Evolutionary conservation across 2,113 vertebrate genomes (phyloP), one percentile per base, ranked within the genome.

Genomic region (Misgurnus mizolepis): DNA sequence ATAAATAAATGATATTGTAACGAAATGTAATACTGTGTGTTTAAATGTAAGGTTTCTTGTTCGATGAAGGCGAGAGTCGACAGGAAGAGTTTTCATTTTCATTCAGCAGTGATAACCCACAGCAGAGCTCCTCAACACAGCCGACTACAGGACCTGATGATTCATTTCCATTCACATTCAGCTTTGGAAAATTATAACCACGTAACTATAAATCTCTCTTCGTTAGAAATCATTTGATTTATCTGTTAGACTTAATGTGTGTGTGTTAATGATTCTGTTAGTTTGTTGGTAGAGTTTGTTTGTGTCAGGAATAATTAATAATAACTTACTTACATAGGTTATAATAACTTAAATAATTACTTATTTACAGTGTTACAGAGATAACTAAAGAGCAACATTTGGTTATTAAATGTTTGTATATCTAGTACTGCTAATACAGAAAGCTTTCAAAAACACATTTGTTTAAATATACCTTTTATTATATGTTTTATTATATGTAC

Each of bases 131-230:
- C 27, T 22, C 62, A 18, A 55, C 84, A 45, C 84, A 82, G 69
- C 82, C 88, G n/a, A 78, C 84, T 7, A 60, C 12, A 43, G 71
- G n/a, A 18, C 9, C 60, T 27, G 69, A 1, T 10, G 86, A 90
- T 4, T 84, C 85, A 0, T 90, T 91, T 70, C 83, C 91, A n/a
- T 94, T 94, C 83, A 90, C 90, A 27, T 91, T 93, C 76, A 89
- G 87, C 81, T 92, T 92, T 78, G 90, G 71, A 72, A 79, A 84
- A 55, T 67, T 85, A 17, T 62, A 78, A 17, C 34, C 68, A 17
- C 27, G 14, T 4, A 41, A 18, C 22, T 5, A n/a, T 43, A 5
- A 60, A 61, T 40, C 60, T 58, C 22, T 12, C 8, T 41, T 6
- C 7, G 17, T 73, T 14, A 41, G 41, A 34, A 34, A 34, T 34